These are phyloP conservation scores for Lethocerus indicus DNA, from an alignment of 1,140 invertebrate genomes.

Conservation along the genomic window DNA sequence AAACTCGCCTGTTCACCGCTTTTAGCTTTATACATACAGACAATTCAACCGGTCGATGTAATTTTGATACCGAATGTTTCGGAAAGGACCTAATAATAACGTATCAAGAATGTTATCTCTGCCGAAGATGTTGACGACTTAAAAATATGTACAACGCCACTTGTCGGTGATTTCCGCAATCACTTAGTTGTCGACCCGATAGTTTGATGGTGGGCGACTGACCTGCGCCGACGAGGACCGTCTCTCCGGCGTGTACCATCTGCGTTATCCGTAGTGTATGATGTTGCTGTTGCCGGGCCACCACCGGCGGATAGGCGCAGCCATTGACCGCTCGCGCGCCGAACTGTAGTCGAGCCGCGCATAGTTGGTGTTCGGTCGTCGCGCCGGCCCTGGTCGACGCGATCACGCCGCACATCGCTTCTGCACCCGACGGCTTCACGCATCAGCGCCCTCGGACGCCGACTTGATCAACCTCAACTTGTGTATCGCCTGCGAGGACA, in stretches of 20 bases:
- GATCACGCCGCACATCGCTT: constrained; percentile 68
- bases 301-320: constrained; percentile 90
- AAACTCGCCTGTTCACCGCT: no score
- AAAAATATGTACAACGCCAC: no score
- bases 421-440: constrained; percentile 57
- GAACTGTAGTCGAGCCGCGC: constrained; percentile 85
- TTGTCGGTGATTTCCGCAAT: no score
- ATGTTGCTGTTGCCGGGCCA: constrained; percentile 79
- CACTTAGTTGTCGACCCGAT: no score
- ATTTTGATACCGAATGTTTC: no score
- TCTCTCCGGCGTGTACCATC: constrained; percentile 46
- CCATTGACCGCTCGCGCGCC: constrained; percentile 67
- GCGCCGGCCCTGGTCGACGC: constrained; percentile 28
- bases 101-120: no score
- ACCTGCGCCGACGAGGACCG: constrained; percentile 93
- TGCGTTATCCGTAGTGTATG: constrained; percentile 98
- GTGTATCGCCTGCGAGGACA: constrained; percentile 46
- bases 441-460: constrained; percentile 65
- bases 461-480: constrained; percentile 74
- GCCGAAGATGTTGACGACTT: no score
- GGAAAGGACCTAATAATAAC: no score
- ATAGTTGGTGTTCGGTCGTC: constrained; percentile 67
- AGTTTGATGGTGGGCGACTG: no score
- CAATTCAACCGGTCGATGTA: no score
- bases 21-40: no score